Percentiles rank a stretch among this genome's conserved stretches.
Evolutionary conservation across 2,797 vertebrate species (phyloP).

Genomic region (Zalophus californianus): DNA sequence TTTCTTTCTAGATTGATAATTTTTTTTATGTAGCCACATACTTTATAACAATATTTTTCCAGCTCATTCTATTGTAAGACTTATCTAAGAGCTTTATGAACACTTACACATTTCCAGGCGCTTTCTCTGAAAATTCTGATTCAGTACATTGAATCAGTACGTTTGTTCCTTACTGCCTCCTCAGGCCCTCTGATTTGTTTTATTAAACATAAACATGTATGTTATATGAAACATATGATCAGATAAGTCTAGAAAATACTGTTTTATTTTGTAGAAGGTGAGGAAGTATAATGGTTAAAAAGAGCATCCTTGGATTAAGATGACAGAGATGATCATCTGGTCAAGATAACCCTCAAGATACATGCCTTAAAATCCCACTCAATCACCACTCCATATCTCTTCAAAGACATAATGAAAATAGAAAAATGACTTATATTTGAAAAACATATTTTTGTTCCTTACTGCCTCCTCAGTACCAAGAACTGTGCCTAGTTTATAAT

Average conservation of each 20-base stretch:
- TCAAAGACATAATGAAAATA: not conserved
- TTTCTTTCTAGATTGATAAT: not conserved
- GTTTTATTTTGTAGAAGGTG: not conserved
- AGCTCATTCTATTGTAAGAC: not conserved
- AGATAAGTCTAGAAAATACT: not conserved
- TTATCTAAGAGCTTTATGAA: not conserved
- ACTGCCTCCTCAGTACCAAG: not conserved
- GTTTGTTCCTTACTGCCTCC: too few relatives aligned
- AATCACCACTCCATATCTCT: not conserved
- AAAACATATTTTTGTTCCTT: not conserved
- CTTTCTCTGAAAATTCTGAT: constrained; percentile 22
- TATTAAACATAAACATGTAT: not conserved
- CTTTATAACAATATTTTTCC: constrained; percentile 31
- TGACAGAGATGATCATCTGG: not conserved
- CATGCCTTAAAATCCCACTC: not conserved
- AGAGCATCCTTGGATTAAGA: not conserved
- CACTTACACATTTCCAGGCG: not conserved
- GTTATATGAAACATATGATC: not conserved
- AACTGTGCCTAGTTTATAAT: not conserved
- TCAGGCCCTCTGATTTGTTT: not conserved
- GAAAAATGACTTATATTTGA: not conserved
- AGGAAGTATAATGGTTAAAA: not conserved
- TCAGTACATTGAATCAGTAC: not conserved
- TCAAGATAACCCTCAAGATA: not conserved
- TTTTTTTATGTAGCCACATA: not conserved